Evolutionary conservation across 2,797 vertebrate species (phyloP).

Genomic region (Menidia menidia): DNA sequence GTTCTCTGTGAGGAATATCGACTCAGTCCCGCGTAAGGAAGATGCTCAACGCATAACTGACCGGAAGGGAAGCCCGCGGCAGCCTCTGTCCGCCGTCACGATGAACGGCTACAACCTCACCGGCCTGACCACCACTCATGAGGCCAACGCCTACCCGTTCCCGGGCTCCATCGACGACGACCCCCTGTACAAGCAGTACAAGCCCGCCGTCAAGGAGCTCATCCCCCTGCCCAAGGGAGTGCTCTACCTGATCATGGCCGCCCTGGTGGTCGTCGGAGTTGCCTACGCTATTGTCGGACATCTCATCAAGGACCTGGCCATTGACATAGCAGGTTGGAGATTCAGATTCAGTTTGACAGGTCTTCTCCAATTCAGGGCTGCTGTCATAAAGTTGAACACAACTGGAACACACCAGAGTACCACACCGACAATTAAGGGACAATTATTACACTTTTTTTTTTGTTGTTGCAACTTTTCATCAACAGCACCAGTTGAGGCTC

Average conservation of each 20-base stretch:
- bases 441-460: too few species aligned
- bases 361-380: too few species aligned
- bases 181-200: slow-evolving; percentile 82
- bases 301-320: slow-evolving; percentile 88
- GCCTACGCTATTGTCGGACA: slow-evolving; percentile 89
- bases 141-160: slow-evolving; percentile 58
- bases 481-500: too few species aligned
- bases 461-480: too few species aligned
- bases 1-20: background rate
- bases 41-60: slow-evolving; percentile 7
- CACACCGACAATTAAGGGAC: too few species aligned
- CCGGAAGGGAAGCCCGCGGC: background rate
- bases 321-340: slow-evolving; percentile 84
- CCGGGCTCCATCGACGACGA: slow-evolving; percentile 55
- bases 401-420: too few species aligned
- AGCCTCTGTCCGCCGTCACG: background rate
- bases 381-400: too few species aligned
- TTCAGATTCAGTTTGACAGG: background rate
- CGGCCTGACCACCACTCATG: slow-evolving; percentile 57
- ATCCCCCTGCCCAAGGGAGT: slow-evolving; percentile 83
- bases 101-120: slow-evolving; percentile 72
- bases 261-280: slow-evolving; percentile 84
- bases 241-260: slow-evolving; percentile 87
- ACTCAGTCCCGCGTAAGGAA: background rate
- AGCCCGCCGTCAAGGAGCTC: slow-evolving; percentile 76